These are phyloP conservation scores for Crocidura indochinensis DNA, from an alignment of 2,797 vertebrate species.

Conservation along the genomic window DNA sequence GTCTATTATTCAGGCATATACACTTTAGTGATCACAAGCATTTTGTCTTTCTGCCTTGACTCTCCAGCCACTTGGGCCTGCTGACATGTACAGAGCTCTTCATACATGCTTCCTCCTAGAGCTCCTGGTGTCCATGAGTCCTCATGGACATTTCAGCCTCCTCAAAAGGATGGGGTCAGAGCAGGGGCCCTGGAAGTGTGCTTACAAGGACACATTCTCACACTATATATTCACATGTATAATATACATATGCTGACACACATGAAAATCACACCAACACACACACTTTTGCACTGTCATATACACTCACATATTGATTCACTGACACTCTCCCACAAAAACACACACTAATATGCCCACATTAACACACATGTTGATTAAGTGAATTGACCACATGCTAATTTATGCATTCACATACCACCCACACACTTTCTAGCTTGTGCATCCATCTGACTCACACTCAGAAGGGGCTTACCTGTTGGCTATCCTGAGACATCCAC, in stretches of 20 bases:
- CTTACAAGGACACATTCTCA: too few relatives aligned
- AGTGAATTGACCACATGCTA: too few relatives aligned
- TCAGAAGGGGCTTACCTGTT: not conserved
- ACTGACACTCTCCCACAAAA: not conserved
- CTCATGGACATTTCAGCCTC: not conserved
- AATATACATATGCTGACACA: too few relatives aligned
- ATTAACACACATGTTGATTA: not conserved
- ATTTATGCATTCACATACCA: too few relatives aligned
- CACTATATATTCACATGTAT: not conserved
- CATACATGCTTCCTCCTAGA: not conserved
- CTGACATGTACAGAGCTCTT: not conserved
- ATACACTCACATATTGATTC: too few relatives aligned
- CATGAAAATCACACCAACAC: too few relatives aligned
- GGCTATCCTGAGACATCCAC: not conserved
- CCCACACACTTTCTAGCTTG: too few relatives aligned
- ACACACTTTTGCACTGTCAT: too few relatives aligned
- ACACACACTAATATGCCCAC: accelerated
- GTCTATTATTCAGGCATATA: not conserved
- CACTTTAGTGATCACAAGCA: not conserved
- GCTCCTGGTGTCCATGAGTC: not conserved
- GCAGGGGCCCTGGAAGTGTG: not conserved
- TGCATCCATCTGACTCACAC: too few relatives aligned
- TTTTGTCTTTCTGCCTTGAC: not conserved
- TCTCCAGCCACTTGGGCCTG: not conserved
- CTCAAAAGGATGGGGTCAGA: not conserved